Base-by-base conservation (phyloP, 2,888 invertebrate species). In the Carpatolechia fugitivella region DNA sequence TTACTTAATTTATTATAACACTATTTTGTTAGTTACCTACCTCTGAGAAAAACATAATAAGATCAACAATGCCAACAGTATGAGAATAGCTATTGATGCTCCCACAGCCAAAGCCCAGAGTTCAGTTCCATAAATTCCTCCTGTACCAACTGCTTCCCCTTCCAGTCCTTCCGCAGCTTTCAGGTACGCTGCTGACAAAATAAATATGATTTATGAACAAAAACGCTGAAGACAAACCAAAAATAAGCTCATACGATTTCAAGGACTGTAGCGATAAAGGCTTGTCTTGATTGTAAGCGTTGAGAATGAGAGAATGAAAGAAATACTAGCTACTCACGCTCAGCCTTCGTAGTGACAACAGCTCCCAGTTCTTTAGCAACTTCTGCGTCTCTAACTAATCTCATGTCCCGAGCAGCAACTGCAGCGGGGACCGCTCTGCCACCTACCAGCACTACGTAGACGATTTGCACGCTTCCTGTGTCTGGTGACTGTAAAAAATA, bases 341-440 rank as follows among this genome's bases (percentile, higher is more conserved):
- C 95, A 56, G 96, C 95, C 85, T 96, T 96, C 63, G 96, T 94
- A 50, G 94, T 92, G 48, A 96, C 93, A 0, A 94, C 93, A 58
- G 94, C 94, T 4, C 95, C 96, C 51, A 97, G 84, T 62, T 95
- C 94, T 20, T 91, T 86, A 0, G 93, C 92, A 0, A 95, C 95
- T 79, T 97, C 96, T 33, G 93, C 93, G 54, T 95, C 94, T 4
- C 94, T 92, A 3, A 97, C 93, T n/a, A 96, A 86, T 56, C 93
- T 91, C 96, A 97, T 96, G 69, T 96, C 97, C 58, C 93, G 92
- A 1, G 96, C 95, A 0, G 97, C 97, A 1, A 95, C 95, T 1
- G 93, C 92, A 0, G 96, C 96, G 14, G 95, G 92, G 0, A 97
- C 95, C 0, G 96, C 95, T 62, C 94, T 92, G 0, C 95, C 96